These are phyloP conservation scores for Semnopithecus entellus DNA, from an alignment of 2,113 vertebrate species.

Conservation along the genomic window DNA sequence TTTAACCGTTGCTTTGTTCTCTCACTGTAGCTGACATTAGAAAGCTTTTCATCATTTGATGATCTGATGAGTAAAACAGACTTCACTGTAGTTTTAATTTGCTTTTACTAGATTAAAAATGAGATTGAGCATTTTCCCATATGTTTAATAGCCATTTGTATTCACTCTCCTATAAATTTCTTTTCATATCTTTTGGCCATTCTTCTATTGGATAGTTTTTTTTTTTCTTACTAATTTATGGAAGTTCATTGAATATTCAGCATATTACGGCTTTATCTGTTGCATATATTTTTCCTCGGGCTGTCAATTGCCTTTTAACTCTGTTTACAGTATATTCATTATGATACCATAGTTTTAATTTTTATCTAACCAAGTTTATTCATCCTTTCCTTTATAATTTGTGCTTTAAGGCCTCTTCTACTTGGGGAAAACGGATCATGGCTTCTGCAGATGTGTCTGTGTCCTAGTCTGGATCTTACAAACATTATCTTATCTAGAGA, in stretches of 20 bases:
- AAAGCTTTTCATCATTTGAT: background rate
- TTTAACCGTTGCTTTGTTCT: background rate
- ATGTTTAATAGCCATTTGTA: background rate
- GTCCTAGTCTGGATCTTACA: background rate
- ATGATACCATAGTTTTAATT: background rate
- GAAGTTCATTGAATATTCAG: background rate
- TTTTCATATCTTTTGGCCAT: background rate
- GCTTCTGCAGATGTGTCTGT: background rate
- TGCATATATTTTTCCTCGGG: background rate
- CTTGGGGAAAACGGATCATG: background rate
- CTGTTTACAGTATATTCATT: background rate
- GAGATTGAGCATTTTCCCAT: background rate
- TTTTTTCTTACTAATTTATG: background rate
- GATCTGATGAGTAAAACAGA: background rate
- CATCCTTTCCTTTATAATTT: background rate
- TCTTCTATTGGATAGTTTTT: background rate
- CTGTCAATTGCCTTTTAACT: background rate
- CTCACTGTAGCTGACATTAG: background rate
- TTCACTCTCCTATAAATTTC: background rate
- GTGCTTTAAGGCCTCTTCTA: background rate
- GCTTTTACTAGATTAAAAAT: background rate
- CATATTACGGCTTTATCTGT: background rate
- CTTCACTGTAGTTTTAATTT: background rate
- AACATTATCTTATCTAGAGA: background rate
- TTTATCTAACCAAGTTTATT: background rate